These are phyloP conservation scores for Coranthus polyacanthus DNA, from an alignment of 2,797 vertebrate species.

Conservation along the genomic window DNA sequence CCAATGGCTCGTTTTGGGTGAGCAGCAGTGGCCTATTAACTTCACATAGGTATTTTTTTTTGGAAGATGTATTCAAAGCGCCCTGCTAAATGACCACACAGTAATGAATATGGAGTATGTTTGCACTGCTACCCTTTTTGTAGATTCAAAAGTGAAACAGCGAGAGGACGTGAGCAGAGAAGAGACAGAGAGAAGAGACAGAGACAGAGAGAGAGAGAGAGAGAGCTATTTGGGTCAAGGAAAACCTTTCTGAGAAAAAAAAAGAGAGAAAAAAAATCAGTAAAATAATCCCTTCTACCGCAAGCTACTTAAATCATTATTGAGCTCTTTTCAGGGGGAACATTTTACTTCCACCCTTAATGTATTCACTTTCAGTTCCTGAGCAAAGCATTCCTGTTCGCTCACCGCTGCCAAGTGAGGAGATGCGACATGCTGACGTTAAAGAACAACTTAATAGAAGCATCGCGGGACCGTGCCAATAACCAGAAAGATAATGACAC, in stretches of 20 bases:
- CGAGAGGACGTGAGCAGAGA: background rate
- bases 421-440: constrained; percentile 59
- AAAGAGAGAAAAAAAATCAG: constrained; percentile 27
- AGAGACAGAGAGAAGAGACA: background rate
- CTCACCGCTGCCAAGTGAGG: constrained; percentile 63
- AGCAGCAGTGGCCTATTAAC: constrained; percentile 64
- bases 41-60: constrained; percentile 31
- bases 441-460: constrained; percentile 63
- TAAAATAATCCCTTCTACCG: constrained; percentile 59
- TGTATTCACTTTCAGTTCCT: constrained; percentile 66
- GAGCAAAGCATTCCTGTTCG: constrained; percentile 54
- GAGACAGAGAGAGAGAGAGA: constrained; percentile 15
- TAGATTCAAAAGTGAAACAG: constrained; percentile 40
- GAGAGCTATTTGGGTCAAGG: constrained; percentile 65
- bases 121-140: constrained; percentile 48
- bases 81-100: constrained; percentile 47
- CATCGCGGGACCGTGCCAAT: constrained; percentile 53
- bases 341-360: constrained; percentile 64
- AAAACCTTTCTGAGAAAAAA: constrained; percentile 26
- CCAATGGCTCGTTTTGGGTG: constrained; percentile 54
- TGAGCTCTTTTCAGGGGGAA: constrained; percentile 53
- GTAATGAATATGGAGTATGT: constrained; percentile 40
- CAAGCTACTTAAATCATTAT: constrained; percentile 69
- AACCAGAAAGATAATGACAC: constrained; percentile 70
- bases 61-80: constrained; percentile 39